Conservation (phyloP, 2,888 invertebrate genomes). For the Cosmia trapezina region DNA sequence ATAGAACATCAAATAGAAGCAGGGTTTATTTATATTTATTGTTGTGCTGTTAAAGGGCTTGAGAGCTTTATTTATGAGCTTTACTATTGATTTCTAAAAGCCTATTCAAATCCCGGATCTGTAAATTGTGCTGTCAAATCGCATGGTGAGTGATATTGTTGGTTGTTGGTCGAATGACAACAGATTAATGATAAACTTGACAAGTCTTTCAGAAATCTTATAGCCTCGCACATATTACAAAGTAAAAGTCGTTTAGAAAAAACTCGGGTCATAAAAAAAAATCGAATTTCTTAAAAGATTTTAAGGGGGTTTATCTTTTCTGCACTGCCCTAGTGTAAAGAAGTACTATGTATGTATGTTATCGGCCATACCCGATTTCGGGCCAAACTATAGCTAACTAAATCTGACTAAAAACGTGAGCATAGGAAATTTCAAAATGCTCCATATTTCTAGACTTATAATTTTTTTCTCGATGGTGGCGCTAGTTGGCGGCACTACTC, state of each 20-base stretch:
- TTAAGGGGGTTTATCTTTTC: neutral
- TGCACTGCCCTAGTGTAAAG: neutral
- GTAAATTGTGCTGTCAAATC: conserved; percentile 32
- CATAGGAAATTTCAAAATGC: no score
- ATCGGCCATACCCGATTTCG: no score
- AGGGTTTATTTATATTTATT: conserved; percentile 39
- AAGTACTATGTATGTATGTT: neutral
- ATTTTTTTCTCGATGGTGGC: no score
- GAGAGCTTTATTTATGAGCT: conserved; percentile 34
- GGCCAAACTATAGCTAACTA: no score
- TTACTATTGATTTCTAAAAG: conserved; percentile 29
- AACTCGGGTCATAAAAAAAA: neutral
- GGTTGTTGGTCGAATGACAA: conserved; percentile 5
- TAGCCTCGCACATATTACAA: neutral
- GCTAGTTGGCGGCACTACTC: no score
- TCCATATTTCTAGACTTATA: no score
- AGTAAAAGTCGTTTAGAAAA: neutral
- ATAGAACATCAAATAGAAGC: conserved; percentile 36
- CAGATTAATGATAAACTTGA: neutral
- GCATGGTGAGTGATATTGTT: conserved; percentile 3
- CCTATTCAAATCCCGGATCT: conserved; percentile 40
- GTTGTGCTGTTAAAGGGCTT: conserved; percentile 19
- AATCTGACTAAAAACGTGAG: no score
- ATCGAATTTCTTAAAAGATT: neutral
- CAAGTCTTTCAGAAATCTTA: neutral